Conservation (phyloP, 2,797 vertebrate genomes). For the Cercopithecus mitis region DNA sequence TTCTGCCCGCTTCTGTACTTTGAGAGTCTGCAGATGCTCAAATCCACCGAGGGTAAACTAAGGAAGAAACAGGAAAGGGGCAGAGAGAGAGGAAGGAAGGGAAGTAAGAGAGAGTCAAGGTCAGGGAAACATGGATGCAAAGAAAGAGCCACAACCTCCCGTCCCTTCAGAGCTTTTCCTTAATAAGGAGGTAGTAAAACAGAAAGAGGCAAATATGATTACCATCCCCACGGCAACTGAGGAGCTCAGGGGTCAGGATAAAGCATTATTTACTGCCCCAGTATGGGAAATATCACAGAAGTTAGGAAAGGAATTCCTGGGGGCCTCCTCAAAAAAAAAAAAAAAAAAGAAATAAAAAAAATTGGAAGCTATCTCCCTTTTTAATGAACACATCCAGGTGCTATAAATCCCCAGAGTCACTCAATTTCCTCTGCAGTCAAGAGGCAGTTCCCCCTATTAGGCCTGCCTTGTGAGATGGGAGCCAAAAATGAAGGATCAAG, state of each 20-base stretch:
- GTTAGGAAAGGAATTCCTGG: neutral
- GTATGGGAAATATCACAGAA: neutral
- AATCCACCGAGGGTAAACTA: slow-evolving; percentile 97
- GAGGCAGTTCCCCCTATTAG: neutral
- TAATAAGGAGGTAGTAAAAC: slow-evolving; percentile 15
- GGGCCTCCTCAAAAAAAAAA: neutral
- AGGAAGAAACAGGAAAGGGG: neutral
- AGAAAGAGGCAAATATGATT: neutral
- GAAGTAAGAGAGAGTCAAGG: neutral
- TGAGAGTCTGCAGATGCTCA: slow-evolving; percentile 92
- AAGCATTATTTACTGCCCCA: slow-evolving; percentile 25
- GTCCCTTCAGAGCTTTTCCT: neutral
- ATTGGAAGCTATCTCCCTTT: neutral
- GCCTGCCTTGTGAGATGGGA: neutral
- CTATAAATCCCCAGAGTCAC: neutral
- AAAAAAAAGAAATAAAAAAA: neutral
- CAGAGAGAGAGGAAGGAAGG: neutral
- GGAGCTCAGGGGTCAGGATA: neutral
- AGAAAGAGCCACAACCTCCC: neutral
- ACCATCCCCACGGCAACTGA: neutral
- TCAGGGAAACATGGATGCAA: neutral
- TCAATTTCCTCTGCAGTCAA: neutral
- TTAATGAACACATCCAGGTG: neutral
- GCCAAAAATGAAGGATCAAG: neutral
- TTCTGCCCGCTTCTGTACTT: slow-evolving; percentile 88